A percentile compares a stretch with the other conserved stretches of the same genome.
Evolutionary conservation across 1,140 invertebrate genomes (phyloP).

Genomic region (Zophobas atratus): DNA sequence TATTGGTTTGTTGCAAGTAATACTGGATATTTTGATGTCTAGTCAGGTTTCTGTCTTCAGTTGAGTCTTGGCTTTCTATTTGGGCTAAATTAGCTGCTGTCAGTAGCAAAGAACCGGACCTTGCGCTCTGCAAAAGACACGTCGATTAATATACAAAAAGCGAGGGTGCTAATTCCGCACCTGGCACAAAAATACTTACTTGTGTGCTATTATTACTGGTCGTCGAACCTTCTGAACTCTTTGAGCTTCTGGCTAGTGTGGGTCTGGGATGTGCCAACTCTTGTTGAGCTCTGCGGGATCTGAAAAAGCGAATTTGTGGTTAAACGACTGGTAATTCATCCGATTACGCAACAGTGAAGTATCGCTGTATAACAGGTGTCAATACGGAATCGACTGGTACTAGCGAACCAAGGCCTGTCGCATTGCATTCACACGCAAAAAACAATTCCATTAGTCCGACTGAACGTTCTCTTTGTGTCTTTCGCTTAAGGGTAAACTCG

Average conservation of each 20-base stretch:
- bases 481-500: neutral
- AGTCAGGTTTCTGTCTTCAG: constrained; percentile 56
- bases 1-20: constrained; percentile 60
- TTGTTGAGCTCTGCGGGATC: constrained; percentile 67
- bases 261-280: constrained; percentile 84
- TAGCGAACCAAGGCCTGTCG: constrained; percentile 17
- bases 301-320: constrained; percentile 55
- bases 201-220: constrained; percentile 84
- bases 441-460: constrained; percentile 1
- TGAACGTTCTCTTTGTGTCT: constrained; percentile 16
- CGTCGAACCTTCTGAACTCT: constrained; percentile 82
- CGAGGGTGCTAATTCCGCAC: neutral
- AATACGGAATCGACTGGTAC: constrained; percentile 8
- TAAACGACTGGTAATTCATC: constrained; percentile 20
- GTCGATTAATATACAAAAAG: neutral
- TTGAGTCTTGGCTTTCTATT: constrained; percentile 73
- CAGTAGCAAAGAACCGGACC: constrained; percentile 82
- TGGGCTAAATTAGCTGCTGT: constrained; percentile 84
- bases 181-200: constrained; percentile 70
- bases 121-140: constrained; percentile 77
- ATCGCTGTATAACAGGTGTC: constrained; percentile 22
- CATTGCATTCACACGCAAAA: constrained; percentile 17
- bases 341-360: constrained; percentile 27
- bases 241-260: constrained; percentile 79
- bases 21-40: constrained; percentile 66